Conservation (phyloP, 1,140 invertebrate genomes). For the Aphelinus atriplicis region DNA sequence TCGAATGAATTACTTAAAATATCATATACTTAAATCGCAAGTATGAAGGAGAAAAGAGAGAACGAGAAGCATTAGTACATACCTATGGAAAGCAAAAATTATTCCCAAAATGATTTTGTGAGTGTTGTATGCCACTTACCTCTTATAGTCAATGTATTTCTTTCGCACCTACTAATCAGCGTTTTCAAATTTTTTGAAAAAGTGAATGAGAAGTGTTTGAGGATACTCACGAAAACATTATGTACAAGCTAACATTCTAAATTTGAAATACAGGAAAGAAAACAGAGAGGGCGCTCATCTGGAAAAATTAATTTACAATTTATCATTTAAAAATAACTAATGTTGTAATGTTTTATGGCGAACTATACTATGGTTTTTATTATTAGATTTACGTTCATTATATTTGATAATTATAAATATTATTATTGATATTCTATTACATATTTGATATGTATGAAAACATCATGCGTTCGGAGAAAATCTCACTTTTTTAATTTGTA, state of each 20-base stretch:
- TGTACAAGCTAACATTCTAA: constrained; percentile 2
- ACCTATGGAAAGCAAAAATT: constrained; percentile 46
- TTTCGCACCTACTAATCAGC: not conserved
- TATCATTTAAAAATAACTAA: constrained; percentile 2
- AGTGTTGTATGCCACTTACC: not conserved
- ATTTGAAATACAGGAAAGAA: not conserved
- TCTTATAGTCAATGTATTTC: not conserved
- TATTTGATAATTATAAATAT: constrained; percentile 43
- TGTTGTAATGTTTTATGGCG: not conserved
- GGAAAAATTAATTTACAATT: not conserved
- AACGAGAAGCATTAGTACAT: constrained; percentile 52
- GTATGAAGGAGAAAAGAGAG: not conserved
- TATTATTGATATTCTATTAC: constrained; percentile 25
- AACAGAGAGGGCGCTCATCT: not conserved
- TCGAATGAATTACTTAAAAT: constrained; percentile 58
- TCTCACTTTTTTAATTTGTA: too few species aligned
- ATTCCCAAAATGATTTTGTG: not conserved
- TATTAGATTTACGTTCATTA: constrained; percentile 23
- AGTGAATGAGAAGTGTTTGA: not conserved
- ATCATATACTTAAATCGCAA: constrained; percentile 56
- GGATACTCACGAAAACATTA: not conserved
- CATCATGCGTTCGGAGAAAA: too few species aligned
- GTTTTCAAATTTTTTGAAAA: not conserved
- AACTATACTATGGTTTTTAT: constrained; percentile 3
- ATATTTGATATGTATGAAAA: too few species aligned